Percentiles rank a stretch among this genome's conserved stretches.
Conservation (phyloP, 2,797 vertebrate genomes). For the Mallotus villosus region DNA sequence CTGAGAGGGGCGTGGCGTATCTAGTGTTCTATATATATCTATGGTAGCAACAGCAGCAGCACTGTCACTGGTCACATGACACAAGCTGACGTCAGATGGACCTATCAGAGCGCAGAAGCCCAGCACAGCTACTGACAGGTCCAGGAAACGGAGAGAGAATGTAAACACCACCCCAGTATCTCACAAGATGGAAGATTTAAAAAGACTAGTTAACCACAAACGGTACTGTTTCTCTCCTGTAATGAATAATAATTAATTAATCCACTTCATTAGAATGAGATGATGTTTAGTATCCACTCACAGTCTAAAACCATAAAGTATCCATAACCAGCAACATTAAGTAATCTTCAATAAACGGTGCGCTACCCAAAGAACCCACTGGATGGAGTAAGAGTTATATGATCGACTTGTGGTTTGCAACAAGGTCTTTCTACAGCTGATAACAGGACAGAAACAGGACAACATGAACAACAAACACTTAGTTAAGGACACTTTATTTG, state of each 20-base stretch:
- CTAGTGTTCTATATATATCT: no score
- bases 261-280: no score
- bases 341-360: no score
- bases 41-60: neutral
- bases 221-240: no score
- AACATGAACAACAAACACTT: neutral
- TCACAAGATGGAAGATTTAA: neutral
- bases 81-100: conserved; percentile 4
- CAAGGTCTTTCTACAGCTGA: neutral
- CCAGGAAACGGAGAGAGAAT: neutral
- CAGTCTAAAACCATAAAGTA: neutral
- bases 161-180: no score
- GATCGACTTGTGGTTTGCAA: neutral
- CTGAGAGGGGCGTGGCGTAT: no score
- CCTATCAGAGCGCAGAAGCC: neutral
- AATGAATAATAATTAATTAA: no score
- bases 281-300: no score
- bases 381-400: neutral
- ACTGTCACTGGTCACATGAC: conserved; percentile 5
- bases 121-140: neutral
- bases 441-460: neutral
- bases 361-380: neutral
- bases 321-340: neutral
- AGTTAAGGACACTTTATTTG: conserved; percentile 58
- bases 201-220: no score